Evolutionary conservation across 2,113 vertebrate genomes (phyloP).

Genomic region (Chaenogobius annularis): DNA sequence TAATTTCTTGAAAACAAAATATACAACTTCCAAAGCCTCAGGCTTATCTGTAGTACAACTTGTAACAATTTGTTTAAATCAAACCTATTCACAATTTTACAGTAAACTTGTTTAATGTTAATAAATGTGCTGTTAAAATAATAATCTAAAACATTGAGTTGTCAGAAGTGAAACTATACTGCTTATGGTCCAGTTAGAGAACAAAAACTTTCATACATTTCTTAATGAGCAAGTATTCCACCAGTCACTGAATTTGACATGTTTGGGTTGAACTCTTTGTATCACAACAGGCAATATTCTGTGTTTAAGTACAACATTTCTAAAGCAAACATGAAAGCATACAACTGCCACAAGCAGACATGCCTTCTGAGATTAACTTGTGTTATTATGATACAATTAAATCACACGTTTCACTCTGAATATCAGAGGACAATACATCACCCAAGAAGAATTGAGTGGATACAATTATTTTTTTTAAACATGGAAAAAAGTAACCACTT

Average conservation of each 20-base stretch:
- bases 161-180: background rate
- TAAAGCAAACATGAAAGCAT: conserved; percentile 3
- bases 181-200: background rate
- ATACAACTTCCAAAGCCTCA: background rate
- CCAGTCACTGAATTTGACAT: background rate
- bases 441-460: conserved; percentile 37
- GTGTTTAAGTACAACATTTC: conserved; percentile 1
- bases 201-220: background rate
- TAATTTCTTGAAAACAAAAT: background rate
- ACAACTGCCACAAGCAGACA: conserved; percentile 19
- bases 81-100: background rate
- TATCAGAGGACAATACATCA: conserved; percentile 63
- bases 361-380: conserved; percentile 18
- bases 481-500: conserved; percentile 24
- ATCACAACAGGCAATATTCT: conserved; percentile 7
- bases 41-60: background rate
- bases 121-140: background rate
- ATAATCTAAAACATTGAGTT: background rate
- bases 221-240: background rate
- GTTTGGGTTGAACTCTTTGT: conserved; percentile 38
- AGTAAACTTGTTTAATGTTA: background rate
- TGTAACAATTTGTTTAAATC: background rate
- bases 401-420: conserved; percentile 62
- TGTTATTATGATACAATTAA: conserved; percentile 10
- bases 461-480: conserved; percentile 11